These are phyloP conservation scores for Cecropterus lyciades DNA, from an alignment of 1,140 invertebrate species.

Conservation along the genomic window DNA sequence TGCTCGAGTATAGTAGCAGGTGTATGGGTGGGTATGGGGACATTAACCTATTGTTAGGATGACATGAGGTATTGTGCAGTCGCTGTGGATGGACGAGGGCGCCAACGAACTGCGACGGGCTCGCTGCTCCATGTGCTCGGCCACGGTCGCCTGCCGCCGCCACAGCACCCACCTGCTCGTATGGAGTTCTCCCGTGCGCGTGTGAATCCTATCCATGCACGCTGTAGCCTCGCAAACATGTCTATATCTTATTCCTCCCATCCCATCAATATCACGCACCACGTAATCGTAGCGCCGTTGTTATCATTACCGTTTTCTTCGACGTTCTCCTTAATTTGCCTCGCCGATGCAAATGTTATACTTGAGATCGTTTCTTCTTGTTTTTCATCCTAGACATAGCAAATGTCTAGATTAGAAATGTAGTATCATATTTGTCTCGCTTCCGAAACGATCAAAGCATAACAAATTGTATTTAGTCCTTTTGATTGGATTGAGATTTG, in stretches of 20 bases:
- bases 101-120: slow-evolving; percentile 47
- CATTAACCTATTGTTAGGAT: slow-evolving; percentile 15
- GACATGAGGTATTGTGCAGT: slow-evolving; percentile 80
- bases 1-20: no score
- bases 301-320: slow-evolving; percentile 4
- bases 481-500: slow-evolving; percentile 17
- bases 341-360: slow-evolving; percentile 19
- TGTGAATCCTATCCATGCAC: slow-evolving; percentile 45
- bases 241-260: no score
- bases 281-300: neutral
- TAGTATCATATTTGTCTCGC: slow-evolving; percentile 4
- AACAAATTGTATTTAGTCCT: slow-evolving; percentile 22
- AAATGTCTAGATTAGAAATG: neutral
- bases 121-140: slow-evolving; percentile 82
- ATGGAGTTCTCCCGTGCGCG: slow-evolving; percentile 54
- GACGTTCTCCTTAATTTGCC: slow-evolving; percentile 1
- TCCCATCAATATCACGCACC: neutral
- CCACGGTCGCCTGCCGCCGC: slow-evolving; percentile 73
- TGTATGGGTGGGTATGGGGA: no score
- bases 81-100: slow-evolving; percentile 88
- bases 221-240: slow-evolving; percentile 23
- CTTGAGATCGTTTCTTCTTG: slow-evolving; percentile 10
- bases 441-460: slow-evolving; percentile 23
- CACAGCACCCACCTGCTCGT: slow-evolving; percentile 74
- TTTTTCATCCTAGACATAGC: no score